Percentiles rank a stretch among this genome's conserved stretches.
These are phyloP conservation scores for Acrossocheilus wenchowensis DNA, from an alignment of 2,797 vertebrate species.

Conservation along the genomic window DNA sequence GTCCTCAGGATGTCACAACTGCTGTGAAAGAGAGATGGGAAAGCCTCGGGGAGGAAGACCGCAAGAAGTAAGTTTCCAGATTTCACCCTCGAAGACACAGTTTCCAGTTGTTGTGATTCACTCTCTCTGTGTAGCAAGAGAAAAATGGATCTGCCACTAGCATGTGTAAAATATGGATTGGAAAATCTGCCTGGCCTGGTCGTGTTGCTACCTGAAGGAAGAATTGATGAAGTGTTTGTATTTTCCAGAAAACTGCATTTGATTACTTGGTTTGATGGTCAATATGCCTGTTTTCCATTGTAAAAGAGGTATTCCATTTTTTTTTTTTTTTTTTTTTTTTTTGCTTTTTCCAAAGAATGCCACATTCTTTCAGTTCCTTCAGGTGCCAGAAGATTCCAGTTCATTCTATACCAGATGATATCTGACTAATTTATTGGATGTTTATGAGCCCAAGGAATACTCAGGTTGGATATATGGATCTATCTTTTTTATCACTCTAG, in stretches of 20 bases:
- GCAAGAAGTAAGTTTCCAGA: slow-evolving; percentile 90
- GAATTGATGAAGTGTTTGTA: slow-evolving; percentile 68
- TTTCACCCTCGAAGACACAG: slow-evolving; percentile 71
- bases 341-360: slow-evolving; percentile 48
- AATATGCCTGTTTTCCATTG: slow-evolving; percentile 67
- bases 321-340: slow-evolving; percentile 26
- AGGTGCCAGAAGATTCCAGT: slow-evolving; percentile 24
- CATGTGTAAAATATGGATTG: slow-evolving; percentile 72
- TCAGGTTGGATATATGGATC: slow-evolving; percentile 6
- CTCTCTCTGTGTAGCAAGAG: slow-evolving; percentile 65
- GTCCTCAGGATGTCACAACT: slow-evolving; percentile 81
- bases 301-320: slow-evolving; percentile 66
- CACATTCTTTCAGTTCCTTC: slow-evolving; percentile 50
- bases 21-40: slow-evolving; percentile 86
- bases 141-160: slow-evolving; percentile 67
- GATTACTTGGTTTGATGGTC: slow-evolving; percentile 64
- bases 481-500: slow-evolving; percentile 11
- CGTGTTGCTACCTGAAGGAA: slow-evolving; percentile 58
- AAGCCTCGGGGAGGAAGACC: slow-evolving; percentile 86
- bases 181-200: slow-evolving; percentile 71
- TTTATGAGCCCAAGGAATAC: slow-evolving; percentile 22
- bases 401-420: slow-evolving; percentile 34
- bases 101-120: slow-evolving; percentile 82
- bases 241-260: slow-evolving; percentile 67
- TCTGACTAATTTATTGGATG: slow-evolving; percentile 17